Conservation (phyloP, 1,140 invertebrate species). For the Drosophila orosa region DNA sequence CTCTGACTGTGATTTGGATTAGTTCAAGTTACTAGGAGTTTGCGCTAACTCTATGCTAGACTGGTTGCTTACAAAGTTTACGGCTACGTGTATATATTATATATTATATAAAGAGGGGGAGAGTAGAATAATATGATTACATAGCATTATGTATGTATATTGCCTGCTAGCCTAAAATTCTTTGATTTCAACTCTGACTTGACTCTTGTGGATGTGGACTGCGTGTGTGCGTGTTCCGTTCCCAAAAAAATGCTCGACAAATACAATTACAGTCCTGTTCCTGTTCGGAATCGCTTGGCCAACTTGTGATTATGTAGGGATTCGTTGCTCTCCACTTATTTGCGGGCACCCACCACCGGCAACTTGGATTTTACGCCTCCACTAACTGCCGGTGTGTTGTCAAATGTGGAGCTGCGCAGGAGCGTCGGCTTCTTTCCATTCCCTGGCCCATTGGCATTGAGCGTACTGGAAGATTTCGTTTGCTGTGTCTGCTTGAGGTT, state of each 20-base stretch:
- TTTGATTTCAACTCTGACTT: conserved; percentile 61
- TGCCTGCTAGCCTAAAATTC: conserved; percentile 54
- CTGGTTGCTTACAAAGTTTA: conserved; percentile 52
- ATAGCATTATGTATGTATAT: conserved; percentile 38
- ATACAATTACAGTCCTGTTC: conserved; percentile 35
- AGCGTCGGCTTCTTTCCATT: conserved; percentile 66
- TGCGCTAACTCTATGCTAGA: conserved; percentile 45
- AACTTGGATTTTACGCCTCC: conserved; percentile 48
- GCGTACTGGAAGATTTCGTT: conserved; percentile 69
- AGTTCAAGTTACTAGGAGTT: conserved; percentile 59
- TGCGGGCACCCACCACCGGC: conserved; percentile 51
- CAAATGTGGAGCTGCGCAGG: conserved; percentile 89
- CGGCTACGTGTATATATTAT: conserved; percentile 29
- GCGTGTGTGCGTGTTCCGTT: conserved; percentile 43
- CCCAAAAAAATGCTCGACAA: conserved; percentile 53
- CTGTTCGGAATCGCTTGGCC: conserved; percentile 7
- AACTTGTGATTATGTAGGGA: neutral
- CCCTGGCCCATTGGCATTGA: conserved; percentile 37
- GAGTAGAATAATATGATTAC: conserved; percentile 43
- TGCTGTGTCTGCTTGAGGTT: conserved; percentile 64
- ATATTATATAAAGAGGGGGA: conserved; percentile 39
- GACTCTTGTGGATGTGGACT: conserved; percentile 32
- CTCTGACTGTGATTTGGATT: conserved; percentile 68
- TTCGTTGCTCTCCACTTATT: conserved; percentile 17
- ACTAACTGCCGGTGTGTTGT: conserved; percentile 84